These are phyloP conservation scores for Tupaia tana DNA, from an alignment of 2,113 vertebrate genomes.

Conservation along the genomic window DNA sequence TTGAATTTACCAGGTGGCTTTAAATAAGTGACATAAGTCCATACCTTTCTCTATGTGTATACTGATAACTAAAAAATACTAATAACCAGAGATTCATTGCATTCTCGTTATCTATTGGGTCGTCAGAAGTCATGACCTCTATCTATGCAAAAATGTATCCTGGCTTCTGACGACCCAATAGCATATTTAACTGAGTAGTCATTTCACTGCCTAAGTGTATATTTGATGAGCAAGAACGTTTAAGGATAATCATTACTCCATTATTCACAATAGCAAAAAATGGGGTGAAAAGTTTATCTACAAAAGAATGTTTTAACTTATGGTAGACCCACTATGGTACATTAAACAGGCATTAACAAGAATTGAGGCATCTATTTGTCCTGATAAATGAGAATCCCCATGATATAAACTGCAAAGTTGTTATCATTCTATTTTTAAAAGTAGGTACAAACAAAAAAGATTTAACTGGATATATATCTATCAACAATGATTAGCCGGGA, in stretches of 20 bases:
- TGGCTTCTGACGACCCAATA: background rate
- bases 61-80: background rate
- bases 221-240: background rate
- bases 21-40: background rate
- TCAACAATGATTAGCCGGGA: background rate
- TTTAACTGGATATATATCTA: background rate
- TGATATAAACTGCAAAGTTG: background rate
- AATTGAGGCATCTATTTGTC: background rate
- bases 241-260: background rate
- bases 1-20: background rate
- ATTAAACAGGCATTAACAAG: background rate
- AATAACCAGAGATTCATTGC: too few species aligned
- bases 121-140: too few species aligned
- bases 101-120: too few species aligned
- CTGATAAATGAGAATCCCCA: background rate
- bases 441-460: background rate
- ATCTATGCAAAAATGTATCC: too few species aligned
- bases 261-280: constrained; percentile 34
- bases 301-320: background rate
- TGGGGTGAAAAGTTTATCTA: background rate
- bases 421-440: background rate
- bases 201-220: background rate
- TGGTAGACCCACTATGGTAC: background rate
- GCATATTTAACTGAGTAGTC: background rate
- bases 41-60: background rate